These are phyloP conservation scores for Autographa pulchrina DNA, from an alignment of 2,888 invertebrate genomes.

Conservation along the genomic window DNA sequence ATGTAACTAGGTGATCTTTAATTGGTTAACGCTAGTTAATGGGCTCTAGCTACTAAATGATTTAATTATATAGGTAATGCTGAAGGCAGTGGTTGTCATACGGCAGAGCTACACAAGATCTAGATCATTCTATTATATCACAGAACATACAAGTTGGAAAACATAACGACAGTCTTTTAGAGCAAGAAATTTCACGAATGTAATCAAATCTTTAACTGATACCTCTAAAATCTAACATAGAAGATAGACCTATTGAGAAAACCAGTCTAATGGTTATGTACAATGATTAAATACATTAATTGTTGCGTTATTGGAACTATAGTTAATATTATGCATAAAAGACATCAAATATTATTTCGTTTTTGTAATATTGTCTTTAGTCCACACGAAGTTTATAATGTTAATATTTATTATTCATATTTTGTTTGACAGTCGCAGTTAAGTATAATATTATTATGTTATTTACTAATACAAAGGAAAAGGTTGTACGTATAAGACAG, in stretches of 20 bases:
- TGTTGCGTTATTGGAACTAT: slow-evolving; percentile 74
- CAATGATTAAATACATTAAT: slow-evolving; percentile 65
- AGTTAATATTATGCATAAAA: slow-evolving; percentile 65
- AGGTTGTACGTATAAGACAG: background rate
- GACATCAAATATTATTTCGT: slow-evolving; percentile 62
- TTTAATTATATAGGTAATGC: background rate
- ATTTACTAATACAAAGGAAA: background rate
- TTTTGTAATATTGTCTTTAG: slow-evolving; percentile 72
- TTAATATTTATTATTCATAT: background rate
- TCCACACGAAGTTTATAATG: slow-evolving; percentile 34
- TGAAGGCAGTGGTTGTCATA: slow-evolving; percentile 14
- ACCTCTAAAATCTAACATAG: slow-evolving; percentile 29
- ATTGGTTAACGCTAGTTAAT: background rate
- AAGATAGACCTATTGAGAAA: slow-evolving; percentile 50
- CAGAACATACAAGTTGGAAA: slow-evolving; percentile 57
- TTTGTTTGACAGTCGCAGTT: slow-evolving; percentile 28
- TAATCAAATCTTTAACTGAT: slow-evolving; percentile 29
- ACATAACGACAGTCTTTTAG: slow-evolving; percentile 67
- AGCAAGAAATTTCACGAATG: slow-evolving; percentile 51
- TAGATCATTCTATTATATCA: slow-evolving; percentile 35
- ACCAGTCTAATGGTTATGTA: slow-evolving; percentile 67
- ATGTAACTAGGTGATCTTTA: background rate
- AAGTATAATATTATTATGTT: too few species aligned
- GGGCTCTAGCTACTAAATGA: background rate
- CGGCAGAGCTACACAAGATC: slow-evolving; percentile 19